These are phyloP conservation scores for Apamea monoglypha DNA, from an alignment of 2,888 invertebrate species.

Conservation along the genomic window DNA sequence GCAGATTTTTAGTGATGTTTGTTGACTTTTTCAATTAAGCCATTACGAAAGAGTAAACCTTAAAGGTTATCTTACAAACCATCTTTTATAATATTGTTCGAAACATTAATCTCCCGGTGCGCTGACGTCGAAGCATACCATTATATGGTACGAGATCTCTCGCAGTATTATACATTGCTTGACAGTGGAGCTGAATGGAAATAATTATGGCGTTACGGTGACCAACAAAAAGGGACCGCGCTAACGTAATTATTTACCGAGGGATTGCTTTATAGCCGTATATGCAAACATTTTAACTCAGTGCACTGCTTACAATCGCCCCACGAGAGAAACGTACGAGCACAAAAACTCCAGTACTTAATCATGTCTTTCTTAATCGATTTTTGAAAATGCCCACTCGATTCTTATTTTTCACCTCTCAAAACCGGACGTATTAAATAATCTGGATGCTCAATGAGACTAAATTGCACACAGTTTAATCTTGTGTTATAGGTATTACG, in stretches of 20 bases:
- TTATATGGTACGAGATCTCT: conserved; percentile 71
- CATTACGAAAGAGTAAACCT: conserved; percentile 68
- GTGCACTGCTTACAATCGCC: conserved; percentile 73
- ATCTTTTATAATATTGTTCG: conserved; percentile 60
- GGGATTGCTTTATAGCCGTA: conserved; percentile 83
- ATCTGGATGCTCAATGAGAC: conserved; percentile 79
- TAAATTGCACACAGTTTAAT: conserved; percentile 82
- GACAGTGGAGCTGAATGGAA: conserved; percentile 75
- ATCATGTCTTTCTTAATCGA: conserved; percentile 88
- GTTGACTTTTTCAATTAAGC: conserved; percentile 81
- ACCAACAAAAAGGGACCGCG: conserved; percentile 79
- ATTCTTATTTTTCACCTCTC: conserved; percentile 83
- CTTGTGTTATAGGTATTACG: conserved; percentile 65
- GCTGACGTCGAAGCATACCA: conserved; percentile 54
- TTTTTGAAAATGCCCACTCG: conserved; percentile 81
- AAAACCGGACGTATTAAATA: conserved; percentile 79
- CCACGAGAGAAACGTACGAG: conserved; percentile 67
- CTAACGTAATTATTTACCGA: conserved; percentile 85
- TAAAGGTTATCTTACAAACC: conserved; percentile 63
- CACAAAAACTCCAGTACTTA: conserved; percentile 81
- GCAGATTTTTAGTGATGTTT: conserved; percentile 75
- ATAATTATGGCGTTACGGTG: conserved; percentile 79
- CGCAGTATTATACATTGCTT: conserved; percentile 72
- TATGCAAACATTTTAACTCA: conserved; percentile 85
- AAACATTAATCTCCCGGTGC: conserved; percentile 64